Evolutionary conservation across 2,113 vertebrate genomes (phyloP).

Genomic region (Asarcornis scutulata): DNA sequence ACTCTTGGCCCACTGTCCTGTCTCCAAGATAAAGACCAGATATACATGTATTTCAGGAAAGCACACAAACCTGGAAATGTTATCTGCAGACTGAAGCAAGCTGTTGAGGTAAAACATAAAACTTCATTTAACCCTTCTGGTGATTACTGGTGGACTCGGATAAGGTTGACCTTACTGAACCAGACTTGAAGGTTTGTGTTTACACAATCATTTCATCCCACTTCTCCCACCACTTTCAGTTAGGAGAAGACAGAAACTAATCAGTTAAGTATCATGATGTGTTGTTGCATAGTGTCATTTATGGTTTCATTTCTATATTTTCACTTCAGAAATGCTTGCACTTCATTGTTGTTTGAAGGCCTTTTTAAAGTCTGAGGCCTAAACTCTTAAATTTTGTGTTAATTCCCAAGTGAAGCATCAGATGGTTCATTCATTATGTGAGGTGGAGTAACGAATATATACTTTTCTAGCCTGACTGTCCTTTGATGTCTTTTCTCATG

Average conservation of each 20-base stretch:
- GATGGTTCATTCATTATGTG: not conserved
- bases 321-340: not conserved
- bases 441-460: not conserved
- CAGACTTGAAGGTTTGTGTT: not conserved
- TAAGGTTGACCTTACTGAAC: not conserved
- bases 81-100: not conserved
- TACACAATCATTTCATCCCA: not conserved
- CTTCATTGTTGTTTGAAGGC: not conserved
- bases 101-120: not conserved
- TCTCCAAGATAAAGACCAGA: not conserved
- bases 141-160: not conserved
- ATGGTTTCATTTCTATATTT: not conserved
- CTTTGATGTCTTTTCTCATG: not conserved
- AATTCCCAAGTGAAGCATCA: not conserved
- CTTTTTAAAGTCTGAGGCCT: not conserved
- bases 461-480: not conserved
- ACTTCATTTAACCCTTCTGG: not conserved
- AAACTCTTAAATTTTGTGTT: not conserved
- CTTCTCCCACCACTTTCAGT: not conserved
- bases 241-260: not conserved
- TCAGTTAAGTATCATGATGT: not conserved
- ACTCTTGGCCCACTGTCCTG: not conserved
- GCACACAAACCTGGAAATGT: not conserved
- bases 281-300: not conserved
- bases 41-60: not conserved